These are phyloP conservation scores for Choreutis nemorana DNA, from an alignment of 2,888 invertebrate species.

Conservation along the genomic window DNA sequence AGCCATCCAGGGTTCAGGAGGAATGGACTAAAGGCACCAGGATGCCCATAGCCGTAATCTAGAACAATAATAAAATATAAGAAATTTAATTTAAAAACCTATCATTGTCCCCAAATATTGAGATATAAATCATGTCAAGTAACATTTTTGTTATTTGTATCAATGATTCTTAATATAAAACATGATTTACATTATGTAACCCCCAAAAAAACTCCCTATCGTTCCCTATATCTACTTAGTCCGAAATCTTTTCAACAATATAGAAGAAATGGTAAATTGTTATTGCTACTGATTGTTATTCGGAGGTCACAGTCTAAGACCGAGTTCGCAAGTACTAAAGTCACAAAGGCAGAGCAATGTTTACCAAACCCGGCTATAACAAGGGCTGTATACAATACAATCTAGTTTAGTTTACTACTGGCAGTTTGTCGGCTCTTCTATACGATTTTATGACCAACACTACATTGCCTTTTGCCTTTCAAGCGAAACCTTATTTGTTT, in stretches of 20 bases:
- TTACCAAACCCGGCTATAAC: conserved; percentile 55
- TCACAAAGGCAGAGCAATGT: conserved; percentile 53
- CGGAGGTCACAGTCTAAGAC: conserved; percentile 29
- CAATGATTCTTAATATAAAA: no score
- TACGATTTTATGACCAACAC: conserved; percentile 59
- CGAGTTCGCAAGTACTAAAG: conserved; percentile 43
- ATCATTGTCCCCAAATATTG: no score
- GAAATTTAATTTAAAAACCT: no score
- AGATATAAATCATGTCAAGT: no score
- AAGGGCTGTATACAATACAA: conserved; percentile 61
- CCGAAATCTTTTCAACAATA: no score
- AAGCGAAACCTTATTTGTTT: conserved; percentile 64
- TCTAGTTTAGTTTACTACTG: conserved; percentile 54
- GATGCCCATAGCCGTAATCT: conserved; percentile 85
- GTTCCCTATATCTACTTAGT: conserved; percentile 8
- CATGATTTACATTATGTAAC: no score
- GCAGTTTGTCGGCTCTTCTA: conserved; percentile 59
- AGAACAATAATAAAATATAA: conserved; percentile 28
- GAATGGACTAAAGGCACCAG: conserved; percentile 79
- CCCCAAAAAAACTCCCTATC: conserved; percentile 2
- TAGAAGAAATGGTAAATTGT: no score
- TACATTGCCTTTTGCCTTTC: conserved; percentile 56
- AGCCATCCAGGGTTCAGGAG: conserved; percentile 85
- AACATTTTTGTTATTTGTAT: no score
- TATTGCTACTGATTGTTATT: not conserved